Conservation (phyloP, 2,888 invertebrate species). For the Diaprepes abbreviatus region DNA sequence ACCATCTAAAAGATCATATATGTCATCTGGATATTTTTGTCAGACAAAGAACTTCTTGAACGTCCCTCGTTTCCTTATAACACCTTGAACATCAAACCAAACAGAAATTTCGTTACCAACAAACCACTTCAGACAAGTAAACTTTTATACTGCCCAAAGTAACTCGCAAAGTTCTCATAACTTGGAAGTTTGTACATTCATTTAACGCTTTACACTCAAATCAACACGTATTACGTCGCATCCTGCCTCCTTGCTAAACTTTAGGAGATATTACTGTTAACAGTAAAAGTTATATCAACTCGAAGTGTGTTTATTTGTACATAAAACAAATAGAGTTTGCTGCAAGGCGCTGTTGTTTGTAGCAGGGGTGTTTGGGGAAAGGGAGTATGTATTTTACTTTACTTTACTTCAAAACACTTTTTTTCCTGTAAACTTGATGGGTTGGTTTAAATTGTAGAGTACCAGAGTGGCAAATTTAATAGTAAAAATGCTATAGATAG, state of each 20-base stretch:
- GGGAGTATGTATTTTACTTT: too few relatives aligned
- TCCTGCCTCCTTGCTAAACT: not conserved
- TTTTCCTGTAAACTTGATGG: too few relatives aligned
- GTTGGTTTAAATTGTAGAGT: too few relatives aligned
- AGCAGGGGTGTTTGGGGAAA: too few relatives aligned
- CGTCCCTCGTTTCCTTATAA: too few relatives aligned
- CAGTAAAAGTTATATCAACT: not conserved
- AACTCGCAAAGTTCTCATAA: not conserved
- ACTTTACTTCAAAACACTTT: too few relatives aligned
- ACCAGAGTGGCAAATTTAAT: too few relatives aligned
- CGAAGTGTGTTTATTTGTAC: not conserved
- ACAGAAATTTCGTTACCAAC: not conserved
- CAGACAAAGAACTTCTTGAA: too few relatives aligned
- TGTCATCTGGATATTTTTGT: too few relatives aligned
- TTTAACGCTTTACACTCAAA: not conserved
- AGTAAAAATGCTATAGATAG: too few relatives aligned
- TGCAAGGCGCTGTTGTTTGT: too few relatives aligned
- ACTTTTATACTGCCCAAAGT: not conserved
- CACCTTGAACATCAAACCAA: not conserved
- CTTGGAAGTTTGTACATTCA: not conserved
- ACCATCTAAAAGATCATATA: too few relatives aligned
- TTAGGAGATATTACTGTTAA: not conserved
- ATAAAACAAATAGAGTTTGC: not conserved
- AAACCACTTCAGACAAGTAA: not conserved
- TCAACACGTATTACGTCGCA: not conserved